phyloP scores from a whole-genome alignment of 2,888 invertebrate genomes.

The Euspilapteryx auroguttella region DNA sequence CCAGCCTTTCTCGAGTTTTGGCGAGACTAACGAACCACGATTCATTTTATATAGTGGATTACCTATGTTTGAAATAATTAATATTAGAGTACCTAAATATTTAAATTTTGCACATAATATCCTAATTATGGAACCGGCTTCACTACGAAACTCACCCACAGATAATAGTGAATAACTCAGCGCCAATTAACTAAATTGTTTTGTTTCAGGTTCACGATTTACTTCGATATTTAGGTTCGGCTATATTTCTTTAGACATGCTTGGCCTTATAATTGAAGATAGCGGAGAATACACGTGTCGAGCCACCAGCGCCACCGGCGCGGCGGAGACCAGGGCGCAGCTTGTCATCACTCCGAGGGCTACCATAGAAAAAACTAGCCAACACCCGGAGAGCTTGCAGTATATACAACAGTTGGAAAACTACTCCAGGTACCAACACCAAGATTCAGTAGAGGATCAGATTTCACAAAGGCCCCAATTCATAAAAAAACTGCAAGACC shows the following conservation, averaged over 20 bases:
- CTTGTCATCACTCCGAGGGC: constrained; percentile 80
- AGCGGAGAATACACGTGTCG: constrained; percentile 90
- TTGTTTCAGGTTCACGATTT: constrained; percentile 90
- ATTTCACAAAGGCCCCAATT: constrained; percentile 82
- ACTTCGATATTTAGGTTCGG: constrained; percentile 97
- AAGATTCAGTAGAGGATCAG: constrained; percentile 82
- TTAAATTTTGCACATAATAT: too few species aligned
- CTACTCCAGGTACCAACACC: constrained; percentile 83
- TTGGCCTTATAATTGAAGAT: constrained; percentile 83
- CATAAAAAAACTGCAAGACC: constrained; percentile 83
- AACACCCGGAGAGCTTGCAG: constrained; percentile 89
- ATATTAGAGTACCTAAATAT: too few species aligned
- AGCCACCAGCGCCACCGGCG: constrained; percentile 83
- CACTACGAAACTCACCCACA: too few species aligned
- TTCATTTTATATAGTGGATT: too few species aligned
- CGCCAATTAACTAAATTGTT: too few species aligned
- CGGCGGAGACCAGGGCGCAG: constrained; percentile 82
- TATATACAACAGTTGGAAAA: constrained; percentile 90
- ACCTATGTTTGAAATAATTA: too few species aligned
- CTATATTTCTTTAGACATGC: constrained; percentile 91
- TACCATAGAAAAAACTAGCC: constrained; percentile 84
- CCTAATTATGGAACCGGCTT: too few species aligned
- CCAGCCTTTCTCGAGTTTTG: too few species aligned
- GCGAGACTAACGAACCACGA: too few species aligned
- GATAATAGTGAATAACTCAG: too few species aligned